Base-by-base conservation (phyloP, 2,888 invertebrate species). In the Helobdella robusta region DNA sequence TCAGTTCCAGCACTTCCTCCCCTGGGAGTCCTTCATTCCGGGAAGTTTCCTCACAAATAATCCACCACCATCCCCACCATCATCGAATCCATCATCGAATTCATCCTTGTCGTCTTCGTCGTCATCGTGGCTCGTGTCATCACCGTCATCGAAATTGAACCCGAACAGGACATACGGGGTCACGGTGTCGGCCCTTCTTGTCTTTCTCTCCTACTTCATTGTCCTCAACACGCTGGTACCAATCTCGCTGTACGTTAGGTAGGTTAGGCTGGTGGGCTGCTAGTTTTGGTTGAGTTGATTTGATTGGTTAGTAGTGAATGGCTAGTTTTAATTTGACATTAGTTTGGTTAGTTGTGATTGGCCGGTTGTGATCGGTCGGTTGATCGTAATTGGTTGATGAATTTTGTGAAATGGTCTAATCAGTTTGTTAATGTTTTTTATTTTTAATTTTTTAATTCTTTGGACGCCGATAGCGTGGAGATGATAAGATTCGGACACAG, bases 201-300 rank as follows among this genome's bases (percentile, higher is more conserved):
- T 94, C 72, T 98, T 98, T 85, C 94, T 98, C 85, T 97, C 97
- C 44, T 98, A 98, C 83, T 91, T 94, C 77, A 98, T 98, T 81
- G 91, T 98, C 75, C 86, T 98, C 81, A 98, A 98, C 59, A 71
- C 71, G 2, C 70, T 71, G 3, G 71, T 71, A 20, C 71, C 71
- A 30, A 71, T 71, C 25, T 71, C 71, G 2, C 61, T 71, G 8
- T 71, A 71, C 40, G 71, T 71, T 61, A 70, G 71, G 71, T 71
- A 18, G 40, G 11, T 15, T 40, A 15, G 40, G 40, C 18, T 40
- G 40, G 11, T 40, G 8, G 40, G 40, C 40, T 40, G 40, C 11
- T 40, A 15, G 40, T 15, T 40, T 40, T 40, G 40, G 40, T 15
- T 18, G 40, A 40, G 8, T n/a, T n/a, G n/a, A n/a, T n/a, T n/a